Base-by-base conservation (phyloP, 2,888 invertebrate species). In the Hyles lineata region DNA sequence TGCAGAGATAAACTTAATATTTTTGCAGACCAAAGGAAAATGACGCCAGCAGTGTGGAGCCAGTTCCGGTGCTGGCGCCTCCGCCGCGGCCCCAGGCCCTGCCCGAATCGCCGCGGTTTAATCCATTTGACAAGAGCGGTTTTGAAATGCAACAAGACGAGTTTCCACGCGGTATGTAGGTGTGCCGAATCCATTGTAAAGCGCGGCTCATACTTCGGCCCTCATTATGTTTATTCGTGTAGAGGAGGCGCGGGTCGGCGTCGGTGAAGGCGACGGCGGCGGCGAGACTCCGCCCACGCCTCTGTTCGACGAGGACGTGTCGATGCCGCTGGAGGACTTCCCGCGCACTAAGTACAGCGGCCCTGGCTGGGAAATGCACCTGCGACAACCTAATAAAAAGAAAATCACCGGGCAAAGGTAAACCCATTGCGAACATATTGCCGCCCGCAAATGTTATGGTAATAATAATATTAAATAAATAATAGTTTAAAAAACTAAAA, bases 291-390 rank as follows among this genome's bases (percentile, higher is more conserved):
- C 98, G 52, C 97, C 98, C n/a, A 98, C 98, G 17, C 98, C 98
- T 17, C 95, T 99, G 35, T 99, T 97, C 89, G 99, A 99, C 88
- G 99, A 99, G 76, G 99, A 99, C 88, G 96, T 98, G 67, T 98
- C 98, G 0, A 96, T 97, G 89, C 99, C 99, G 0, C 94, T 99
- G 72, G 98, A 98, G 89, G 97, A 98, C 72, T 99, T 98, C 91
- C 98, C 98, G 15, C 96, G 98, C 70, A 96, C 96, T 50, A 95
- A 95, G 76, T 97, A 96, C 87, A 88, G 92, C 0, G 98, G 97
- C 0, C 97, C 98, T 32, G 99, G 99, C 35, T 99, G 99, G 99
- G 99, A 99, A 86, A 97, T 99, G 97, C 98, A 99, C 80, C 93
- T 99, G 72, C 96, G 99, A 2, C 99, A 99, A 87, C 99, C 99